Evolutionary conservation across 2,113 vertebrate genomes (phyloP).

Genomic region (Paradisaea rubra): DNA sequence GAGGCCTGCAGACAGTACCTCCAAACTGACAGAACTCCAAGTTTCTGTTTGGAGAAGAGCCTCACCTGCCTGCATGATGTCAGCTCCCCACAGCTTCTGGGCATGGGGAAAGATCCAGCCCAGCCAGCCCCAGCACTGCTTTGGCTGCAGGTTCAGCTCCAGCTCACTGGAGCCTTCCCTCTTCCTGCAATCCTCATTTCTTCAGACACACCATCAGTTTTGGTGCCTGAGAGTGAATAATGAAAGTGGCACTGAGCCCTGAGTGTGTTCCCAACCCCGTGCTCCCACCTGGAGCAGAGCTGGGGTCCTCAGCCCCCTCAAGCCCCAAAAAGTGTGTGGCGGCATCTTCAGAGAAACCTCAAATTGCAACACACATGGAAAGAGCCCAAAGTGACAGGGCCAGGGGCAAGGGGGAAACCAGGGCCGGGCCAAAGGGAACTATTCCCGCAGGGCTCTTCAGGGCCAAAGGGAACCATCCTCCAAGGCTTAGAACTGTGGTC

Average conservation of each 20-base stretch:
- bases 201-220: fast-evolving
- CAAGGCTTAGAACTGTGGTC: background rate
- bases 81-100: background rate
- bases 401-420: background rate
- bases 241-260: background rate
- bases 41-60: constrained; percentile 42
- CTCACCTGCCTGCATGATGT: background rate
- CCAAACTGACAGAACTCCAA: constrained; percentile 5
- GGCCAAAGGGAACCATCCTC: background rate
- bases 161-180: background rate
- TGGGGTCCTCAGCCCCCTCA: background rate
- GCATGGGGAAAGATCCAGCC: background rate
- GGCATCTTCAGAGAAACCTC: constrained; percentile 20
- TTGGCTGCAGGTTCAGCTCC: background rate
- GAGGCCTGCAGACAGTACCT: background rate
- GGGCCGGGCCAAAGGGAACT: background rate
- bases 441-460: background rate
- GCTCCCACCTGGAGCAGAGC: background rate
- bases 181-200: background rate
- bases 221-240: background rate
- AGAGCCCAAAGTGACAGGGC: background rate
- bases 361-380: background rate
- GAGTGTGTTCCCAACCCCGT: background rate
- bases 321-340: background rate
- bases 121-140: background rate